Percentiles rank a stretch among this genome's conserved stretches.
Conservation (phyloP, 2,113 vertebrate genomes). For the Sula dactylatra region DNA sequence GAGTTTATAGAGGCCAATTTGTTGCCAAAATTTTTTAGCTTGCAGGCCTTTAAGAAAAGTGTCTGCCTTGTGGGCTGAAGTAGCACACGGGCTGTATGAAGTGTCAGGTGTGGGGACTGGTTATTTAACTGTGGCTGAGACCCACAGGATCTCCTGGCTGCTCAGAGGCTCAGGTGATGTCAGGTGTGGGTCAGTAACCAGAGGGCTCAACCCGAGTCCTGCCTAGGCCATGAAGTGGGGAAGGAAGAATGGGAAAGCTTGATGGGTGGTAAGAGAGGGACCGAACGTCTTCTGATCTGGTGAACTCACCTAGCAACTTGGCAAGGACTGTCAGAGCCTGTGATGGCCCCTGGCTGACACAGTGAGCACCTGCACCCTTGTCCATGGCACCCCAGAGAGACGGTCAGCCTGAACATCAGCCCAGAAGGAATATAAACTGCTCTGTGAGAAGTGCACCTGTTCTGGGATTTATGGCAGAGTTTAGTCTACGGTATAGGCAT, state of each 20-base stretch:
- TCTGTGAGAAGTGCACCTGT: background rate
- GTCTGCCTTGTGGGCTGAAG: background rate
- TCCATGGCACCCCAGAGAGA: background rate
- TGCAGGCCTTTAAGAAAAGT: background rate
- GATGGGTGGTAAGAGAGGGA: background rate
- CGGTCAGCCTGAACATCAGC: background rate
- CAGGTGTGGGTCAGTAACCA: background rate
- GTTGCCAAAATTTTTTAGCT: background rate
- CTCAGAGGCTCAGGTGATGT: background rate
- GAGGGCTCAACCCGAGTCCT: background rate
- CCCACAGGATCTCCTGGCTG: background rate
- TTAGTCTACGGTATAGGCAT: background rate
- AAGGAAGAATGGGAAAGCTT: background rate
- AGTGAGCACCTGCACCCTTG: accelerated
- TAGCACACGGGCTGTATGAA: background rate
- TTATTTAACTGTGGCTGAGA: background rate
- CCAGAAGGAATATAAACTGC: background rate
- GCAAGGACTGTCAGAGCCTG: background rate
- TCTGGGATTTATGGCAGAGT: background rate
- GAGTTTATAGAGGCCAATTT: background rate
- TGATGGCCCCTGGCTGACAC: background rate
- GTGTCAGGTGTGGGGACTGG: background rate
- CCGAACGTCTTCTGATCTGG: background rate
- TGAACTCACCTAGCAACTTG: background rate
- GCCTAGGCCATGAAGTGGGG: background rate